phyloP scores from a whole-genome alignment of 2,888 invertebrate species.

The Gibbula magus region DNA sequence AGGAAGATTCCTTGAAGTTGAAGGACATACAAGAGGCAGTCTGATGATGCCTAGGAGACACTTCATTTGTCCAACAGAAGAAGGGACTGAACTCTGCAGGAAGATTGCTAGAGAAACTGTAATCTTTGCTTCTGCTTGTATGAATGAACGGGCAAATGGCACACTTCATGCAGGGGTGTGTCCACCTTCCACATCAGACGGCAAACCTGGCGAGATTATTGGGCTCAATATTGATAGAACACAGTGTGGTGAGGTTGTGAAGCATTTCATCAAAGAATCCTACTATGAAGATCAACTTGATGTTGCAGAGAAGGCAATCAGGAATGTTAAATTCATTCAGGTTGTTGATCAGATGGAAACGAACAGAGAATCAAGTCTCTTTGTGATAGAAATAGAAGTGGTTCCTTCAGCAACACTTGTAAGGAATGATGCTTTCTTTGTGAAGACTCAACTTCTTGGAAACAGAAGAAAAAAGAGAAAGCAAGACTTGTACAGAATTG shows the following conservation, averaged over 20 bases:
- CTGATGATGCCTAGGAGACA: slow-evolving; percentile 23
- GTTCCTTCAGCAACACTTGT: slow-evolving; percentile 34
- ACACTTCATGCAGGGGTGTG: slow-evolving; percentile 44
- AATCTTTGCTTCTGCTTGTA: slow-evolving; percentile 38
- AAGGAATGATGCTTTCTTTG: slow-evolving; percentile 36
- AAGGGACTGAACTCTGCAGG: background rate
- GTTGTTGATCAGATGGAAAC: slow-evolving; percentile 27
- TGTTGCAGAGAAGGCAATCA: slow-evolving; percentile 38
- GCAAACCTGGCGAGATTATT: slow-evolving; percentile 39
- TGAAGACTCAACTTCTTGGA: slow-evolving; percentile 7
- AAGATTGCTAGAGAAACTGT: slow-evolving; percentile 28
- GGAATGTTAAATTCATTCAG: slow-evolving; percentile 44
- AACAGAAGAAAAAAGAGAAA: slow-evolving; percentile 11
- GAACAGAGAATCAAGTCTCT: background rate
- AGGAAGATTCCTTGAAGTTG: slow-evolving; percentile 18
- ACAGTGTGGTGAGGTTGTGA: slow-evolving; percentile 25
- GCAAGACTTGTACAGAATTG: slow-evolving; percentile 7
- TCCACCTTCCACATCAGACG: background rate
- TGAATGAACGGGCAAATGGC: slow-evolving; percentile 32
- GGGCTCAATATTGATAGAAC: slow-evolving; percentile 35
- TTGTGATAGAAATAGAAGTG: slow-evolving; percentile 48
- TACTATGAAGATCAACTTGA: slow-evolving; percentile 36
- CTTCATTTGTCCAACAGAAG: slow-evolving; percentile 10
- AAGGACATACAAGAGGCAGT: slow-evolving; percentile 8
- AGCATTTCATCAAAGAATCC: slow-evolving; percentile 24